These are phyloP conservation scores for Caenorhabditis tropicalis DNA, from an alignment of 1,140 invertebrate species.

Conservation along the genomic window DNA sequence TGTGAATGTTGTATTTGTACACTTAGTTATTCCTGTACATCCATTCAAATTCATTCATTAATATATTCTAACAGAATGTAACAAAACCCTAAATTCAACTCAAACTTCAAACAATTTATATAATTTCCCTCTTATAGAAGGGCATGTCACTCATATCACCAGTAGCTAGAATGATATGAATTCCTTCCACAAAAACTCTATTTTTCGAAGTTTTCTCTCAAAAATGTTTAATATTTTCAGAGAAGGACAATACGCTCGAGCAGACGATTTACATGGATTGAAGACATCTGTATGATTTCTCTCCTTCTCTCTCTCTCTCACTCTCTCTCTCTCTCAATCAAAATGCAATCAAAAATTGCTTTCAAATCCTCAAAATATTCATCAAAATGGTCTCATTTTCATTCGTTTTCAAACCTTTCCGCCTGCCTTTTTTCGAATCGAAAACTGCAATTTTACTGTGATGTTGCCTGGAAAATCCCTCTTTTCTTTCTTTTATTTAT, in stretches of 20 bases:
- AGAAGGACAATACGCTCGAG: conserved; percentile 22
- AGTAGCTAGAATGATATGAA: background rate
- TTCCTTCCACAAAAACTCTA: background rate
- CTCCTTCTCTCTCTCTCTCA: background rate
- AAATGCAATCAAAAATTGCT: background rate
- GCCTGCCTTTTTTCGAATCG: conserved; percentile 30
- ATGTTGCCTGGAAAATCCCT: background rate
- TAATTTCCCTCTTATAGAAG: too few species aligned
- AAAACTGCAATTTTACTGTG: conserved; percentile 38
- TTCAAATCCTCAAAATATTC: background rate
- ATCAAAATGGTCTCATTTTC: conserved; percentile 30
- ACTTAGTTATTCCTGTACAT: background rate
- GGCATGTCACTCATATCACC: too few species aligned
- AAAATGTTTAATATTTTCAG: background rate
- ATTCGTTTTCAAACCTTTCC: conserved; percentile 1
- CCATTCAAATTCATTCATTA: background rate
- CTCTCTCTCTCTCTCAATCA: background rate
- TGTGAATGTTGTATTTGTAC: conserved; percentile 8
- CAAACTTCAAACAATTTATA: too few species aligned
- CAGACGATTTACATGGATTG: background rate
- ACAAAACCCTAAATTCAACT: too few species aligned
- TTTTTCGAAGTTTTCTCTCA: too few species aligned
- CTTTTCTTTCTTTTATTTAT: background rate
- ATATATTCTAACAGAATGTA: too few species aligned
- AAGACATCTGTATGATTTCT: conserved; percentile 2